Conservation (phyloP, 2,888 invertebrate species). For the Pseudococcus jackbeardsleyi region DNA sequence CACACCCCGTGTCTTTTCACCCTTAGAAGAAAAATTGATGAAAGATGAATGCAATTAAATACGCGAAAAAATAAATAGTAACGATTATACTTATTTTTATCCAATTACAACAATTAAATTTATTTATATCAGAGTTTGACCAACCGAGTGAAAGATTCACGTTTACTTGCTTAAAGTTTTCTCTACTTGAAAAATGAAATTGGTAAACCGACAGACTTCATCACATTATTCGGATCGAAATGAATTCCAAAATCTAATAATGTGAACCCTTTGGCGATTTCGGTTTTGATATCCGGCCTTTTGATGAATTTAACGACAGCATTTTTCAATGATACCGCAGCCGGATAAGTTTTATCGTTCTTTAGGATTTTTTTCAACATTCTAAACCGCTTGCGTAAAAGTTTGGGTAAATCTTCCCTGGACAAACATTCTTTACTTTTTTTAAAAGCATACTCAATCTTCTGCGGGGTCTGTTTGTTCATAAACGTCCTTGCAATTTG, state of each 20-base stretch:
- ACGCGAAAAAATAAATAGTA: neutral
- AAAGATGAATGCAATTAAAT: neutral
- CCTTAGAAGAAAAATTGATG: neutral
- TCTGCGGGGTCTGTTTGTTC: neutral
- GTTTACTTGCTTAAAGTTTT: neutral
- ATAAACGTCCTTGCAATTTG: neutral
- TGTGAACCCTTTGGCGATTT: neutral
- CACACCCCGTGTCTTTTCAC: neutral
- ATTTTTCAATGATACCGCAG: neutral
- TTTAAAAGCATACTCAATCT: neutral
- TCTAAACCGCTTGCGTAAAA: neutral
- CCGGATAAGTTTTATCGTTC: neutral
- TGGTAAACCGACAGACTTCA: neutral
- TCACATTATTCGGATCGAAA: constrained; percentile 10
- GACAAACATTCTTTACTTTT: neutral
- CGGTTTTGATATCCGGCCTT: neutral
- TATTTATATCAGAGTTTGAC: neutral
- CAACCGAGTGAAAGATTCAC: neutral
- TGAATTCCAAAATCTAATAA: neutral
- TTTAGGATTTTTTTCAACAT: neutral
- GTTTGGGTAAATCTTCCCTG: neutral
- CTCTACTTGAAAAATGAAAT: neutral
- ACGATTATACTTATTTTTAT: neutral
- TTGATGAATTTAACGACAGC: neutral
- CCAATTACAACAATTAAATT: neutral